Evolutionary conservation across 2,113 vertebrate species (phyloP).

Genomic region (Ia io): DNA sequence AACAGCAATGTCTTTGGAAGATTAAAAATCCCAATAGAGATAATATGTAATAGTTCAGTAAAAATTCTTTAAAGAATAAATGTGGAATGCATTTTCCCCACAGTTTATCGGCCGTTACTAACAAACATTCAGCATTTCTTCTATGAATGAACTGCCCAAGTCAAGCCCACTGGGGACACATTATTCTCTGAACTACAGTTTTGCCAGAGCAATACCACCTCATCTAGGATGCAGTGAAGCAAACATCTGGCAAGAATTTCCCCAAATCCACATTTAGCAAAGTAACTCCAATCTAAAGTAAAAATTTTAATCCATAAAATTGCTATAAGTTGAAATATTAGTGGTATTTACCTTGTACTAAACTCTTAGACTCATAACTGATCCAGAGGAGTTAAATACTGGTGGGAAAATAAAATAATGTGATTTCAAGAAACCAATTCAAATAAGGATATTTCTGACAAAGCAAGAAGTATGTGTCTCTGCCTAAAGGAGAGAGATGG

Average conservation of each 20-base stretch:
- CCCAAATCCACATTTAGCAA: neutral
- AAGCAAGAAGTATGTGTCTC: neutral
- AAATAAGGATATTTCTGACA: neutral
- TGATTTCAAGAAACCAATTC: neutral
- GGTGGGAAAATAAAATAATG: neutral
- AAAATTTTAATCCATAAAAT: neutral
- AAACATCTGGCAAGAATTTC: neutral
- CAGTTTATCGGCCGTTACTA: neutral
- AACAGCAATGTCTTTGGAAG: neutral
- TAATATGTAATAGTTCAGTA: neutral
- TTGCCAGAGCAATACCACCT: neutral
- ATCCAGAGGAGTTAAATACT: neutral
- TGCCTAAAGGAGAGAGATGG: neutral
- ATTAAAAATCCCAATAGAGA: neutral
- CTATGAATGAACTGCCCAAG: neutral
- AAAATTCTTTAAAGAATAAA: conserved; percentile 5
- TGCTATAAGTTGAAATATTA: neutral
- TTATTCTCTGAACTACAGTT: neutral
- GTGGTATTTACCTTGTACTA: neutral
- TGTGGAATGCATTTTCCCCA: neutral
- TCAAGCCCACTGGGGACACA: neutral
- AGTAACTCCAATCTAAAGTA: conserved; percentile 5
- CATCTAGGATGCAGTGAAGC: neutral
- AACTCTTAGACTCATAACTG: neutral
- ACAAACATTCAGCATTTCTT: conserved; percentile 31